Conservation (phyloP, 2,888 invertebrate genomes). For the Coecobrya sp. region DNA sequence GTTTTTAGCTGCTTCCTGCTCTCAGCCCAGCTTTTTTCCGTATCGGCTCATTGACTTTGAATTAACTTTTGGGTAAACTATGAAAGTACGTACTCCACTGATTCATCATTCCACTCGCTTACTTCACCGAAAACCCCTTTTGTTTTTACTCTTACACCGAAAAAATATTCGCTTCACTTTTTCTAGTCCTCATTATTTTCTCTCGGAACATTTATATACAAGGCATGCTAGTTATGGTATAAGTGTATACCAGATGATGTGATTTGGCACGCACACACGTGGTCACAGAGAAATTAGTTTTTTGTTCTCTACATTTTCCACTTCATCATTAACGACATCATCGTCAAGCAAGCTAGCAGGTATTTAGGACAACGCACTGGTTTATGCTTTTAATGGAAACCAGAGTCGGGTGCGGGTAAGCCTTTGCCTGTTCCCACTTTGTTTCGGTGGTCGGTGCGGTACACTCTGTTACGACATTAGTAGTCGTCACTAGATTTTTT, state of each 20-base stretch:
- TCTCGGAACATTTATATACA: background rate
- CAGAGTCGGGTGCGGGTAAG: background rate
- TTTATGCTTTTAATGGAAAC: conserved; percentile 14
- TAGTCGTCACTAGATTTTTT: conserved; percentile 3
- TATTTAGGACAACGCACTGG: conserved; percentile 17
- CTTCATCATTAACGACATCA: conserved; percentile 51
- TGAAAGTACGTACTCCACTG: conserved; percentile 7
- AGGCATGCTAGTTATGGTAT: background rate
- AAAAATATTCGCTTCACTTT: conserved; percentile 43
- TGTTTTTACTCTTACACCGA: conserved; percentile 15
- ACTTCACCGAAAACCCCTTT: conserved; percentile 25
- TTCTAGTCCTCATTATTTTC: conserved; percentile 29
- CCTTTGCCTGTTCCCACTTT: conserved; percentile 12
- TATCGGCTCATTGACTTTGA: conserved; percentile 80
- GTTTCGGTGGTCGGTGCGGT: background rate
- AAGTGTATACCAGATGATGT: background rate
- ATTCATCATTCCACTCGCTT: background rate
- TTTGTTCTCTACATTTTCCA: conserved; percentile 26
- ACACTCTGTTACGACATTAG: background rate
- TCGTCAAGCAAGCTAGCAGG: background rate
- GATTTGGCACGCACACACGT: conserved; percentile 44
- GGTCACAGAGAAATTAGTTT: background rate
- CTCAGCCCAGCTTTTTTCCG: conserved; percentile 32
- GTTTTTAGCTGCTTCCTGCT: conserved; percentile 59
- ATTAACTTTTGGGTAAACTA: conserved; percentile 66